Percentiles rank a stretch among this genome's conserved stretches.
These are phyloP conservation scores for Thalassoma bifasciatum DNA, from an alignment of 2,113 vertebrate species.

Conservation along the genomic window DNA sequence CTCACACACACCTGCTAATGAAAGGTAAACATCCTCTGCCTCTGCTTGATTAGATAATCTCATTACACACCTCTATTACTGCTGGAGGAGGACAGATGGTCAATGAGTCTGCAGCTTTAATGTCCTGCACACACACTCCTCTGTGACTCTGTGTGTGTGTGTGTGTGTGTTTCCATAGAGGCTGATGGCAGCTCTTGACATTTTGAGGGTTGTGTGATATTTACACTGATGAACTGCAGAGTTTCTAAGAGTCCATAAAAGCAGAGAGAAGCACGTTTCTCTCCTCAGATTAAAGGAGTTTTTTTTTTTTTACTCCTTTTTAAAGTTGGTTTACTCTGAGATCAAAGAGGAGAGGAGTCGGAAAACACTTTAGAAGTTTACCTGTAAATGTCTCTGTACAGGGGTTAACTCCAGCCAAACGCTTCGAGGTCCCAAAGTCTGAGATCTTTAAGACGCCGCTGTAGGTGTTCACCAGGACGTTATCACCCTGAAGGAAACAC, in stretches of 20 bases:
- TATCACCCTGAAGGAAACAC: slow-evolving; percentile 83
- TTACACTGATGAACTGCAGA: slow-evolving; percentile 36
- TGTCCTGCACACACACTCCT: background rate
- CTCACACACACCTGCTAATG: slow-evolving; percentile 73
- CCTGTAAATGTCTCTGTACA: slow-evolving; percentile 94
- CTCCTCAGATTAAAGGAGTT: too few species aligned
- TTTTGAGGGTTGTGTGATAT: slow-evolving; percentile 72
- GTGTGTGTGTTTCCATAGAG: slow-evolving; percentile 70
- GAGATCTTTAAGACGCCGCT: slow-evolving; percentile 95
- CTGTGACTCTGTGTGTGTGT: background rate
- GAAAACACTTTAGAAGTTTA: too few species aligned
- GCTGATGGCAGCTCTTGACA: slow-evolving; percentile 73
- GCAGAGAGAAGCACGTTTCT: slow-evolving; percentile 10
- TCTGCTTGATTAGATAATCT: slow-evolving; percentile 77
- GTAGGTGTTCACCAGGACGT: slow-evolving; percentile 94
- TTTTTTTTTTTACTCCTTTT: too few species aligned
- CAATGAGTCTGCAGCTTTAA: slow-evolving; percentile 41
- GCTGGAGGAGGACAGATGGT: slow-evolving; percentile 75
- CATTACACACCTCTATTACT: slow-evolving; percentile 70
- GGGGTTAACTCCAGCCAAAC: slow-evolving; percentile 92
- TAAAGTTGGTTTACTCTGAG: too few species aligned
- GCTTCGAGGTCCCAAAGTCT: slow-evolving; percentile 94
- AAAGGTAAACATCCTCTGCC: slow-evolving; percentile 80
- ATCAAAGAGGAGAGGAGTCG: too few species aligned
- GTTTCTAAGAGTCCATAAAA: slow-evolving; percentile 52